These are phyloP conservation scores for Sciurus niger DNA, from an alignment of 2,113 vertebrate species.

Conservation along the genomic window DNA sequence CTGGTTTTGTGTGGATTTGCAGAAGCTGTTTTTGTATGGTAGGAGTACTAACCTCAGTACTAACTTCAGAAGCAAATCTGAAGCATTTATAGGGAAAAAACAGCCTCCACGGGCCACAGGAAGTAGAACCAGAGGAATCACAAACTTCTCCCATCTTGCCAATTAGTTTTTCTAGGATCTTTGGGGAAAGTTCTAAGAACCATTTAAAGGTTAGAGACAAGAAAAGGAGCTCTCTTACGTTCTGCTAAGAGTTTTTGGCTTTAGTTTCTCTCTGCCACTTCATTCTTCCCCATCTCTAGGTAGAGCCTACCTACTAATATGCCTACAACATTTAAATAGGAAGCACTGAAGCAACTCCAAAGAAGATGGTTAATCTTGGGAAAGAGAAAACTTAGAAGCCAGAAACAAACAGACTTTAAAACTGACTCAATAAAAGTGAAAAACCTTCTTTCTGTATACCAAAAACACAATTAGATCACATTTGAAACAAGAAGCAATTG, in stretches of 20 bases:
- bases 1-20: too few relatives aligned
- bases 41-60: too few relatives aligned
- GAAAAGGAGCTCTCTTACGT: neutral
- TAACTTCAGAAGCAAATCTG: neutral
- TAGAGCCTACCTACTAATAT: neutral
- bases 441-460: neutral
- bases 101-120: neutral
- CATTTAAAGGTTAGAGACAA: neutral
- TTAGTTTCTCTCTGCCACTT: too few relatives aligned
- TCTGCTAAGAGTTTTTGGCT: conserved; percentile 20
- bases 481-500: neutral
- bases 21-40: too few relatives aligned
- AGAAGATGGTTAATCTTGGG: neutral
- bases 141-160: neutral
- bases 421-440: neutral
- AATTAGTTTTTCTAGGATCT: neutral
- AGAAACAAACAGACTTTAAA: neutral
- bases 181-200: neutral
- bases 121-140: neutral
- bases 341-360: neutral
- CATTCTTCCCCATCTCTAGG: neutral
- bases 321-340: neutral
- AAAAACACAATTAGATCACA: conserved; percentile 27
- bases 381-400: conserved; percentile 1
- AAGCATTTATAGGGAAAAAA: neutral